phyloP scores from a whole-genome alignment of 2,797 vertebrate species.

The Clarias fuscus region DNA sequence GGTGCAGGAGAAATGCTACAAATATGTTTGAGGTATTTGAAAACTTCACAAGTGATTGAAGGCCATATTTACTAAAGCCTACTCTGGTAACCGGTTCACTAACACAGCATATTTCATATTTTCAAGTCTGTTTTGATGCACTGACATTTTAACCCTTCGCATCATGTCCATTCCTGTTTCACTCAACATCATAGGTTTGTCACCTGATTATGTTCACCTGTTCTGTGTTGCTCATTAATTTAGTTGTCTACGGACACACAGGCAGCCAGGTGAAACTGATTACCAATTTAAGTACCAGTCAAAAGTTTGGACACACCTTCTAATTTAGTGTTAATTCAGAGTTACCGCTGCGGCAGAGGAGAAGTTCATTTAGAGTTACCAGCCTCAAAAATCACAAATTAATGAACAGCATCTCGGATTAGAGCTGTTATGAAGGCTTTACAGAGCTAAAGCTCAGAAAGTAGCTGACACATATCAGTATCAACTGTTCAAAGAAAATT shows the following conservation, averaged over 20 bases:
- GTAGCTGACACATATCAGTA: no score
- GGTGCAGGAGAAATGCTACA: constrained; percentile 17
- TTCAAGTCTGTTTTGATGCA: not conserved
- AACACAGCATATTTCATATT: not conserved
- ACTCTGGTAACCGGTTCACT: not conserved
- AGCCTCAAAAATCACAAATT: no score
- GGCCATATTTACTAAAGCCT: constrained; percentile 12
- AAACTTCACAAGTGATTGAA: not conserved
- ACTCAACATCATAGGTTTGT: not conserved
- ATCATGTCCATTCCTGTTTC: not conserved
- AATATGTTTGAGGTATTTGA: constrained; percentile 24
- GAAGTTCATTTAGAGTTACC: no score
- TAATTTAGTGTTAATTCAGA: no score
- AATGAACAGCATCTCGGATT: no score
- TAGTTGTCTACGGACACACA: not conserved
- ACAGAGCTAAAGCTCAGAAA: no score
- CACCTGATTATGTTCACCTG: not conserved
- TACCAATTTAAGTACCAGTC: no score
- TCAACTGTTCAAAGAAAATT: no score
- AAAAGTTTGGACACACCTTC: no score
- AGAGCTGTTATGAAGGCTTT: no score
- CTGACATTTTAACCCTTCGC: not conserved
- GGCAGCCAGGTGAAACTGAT: no score
- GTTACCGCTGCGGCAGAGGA: no score
- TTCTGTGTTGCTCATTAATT: not conserved